Conservation (phyloP, 2,888 invertebrate genomes). For the Globia sparganii region DNA sequence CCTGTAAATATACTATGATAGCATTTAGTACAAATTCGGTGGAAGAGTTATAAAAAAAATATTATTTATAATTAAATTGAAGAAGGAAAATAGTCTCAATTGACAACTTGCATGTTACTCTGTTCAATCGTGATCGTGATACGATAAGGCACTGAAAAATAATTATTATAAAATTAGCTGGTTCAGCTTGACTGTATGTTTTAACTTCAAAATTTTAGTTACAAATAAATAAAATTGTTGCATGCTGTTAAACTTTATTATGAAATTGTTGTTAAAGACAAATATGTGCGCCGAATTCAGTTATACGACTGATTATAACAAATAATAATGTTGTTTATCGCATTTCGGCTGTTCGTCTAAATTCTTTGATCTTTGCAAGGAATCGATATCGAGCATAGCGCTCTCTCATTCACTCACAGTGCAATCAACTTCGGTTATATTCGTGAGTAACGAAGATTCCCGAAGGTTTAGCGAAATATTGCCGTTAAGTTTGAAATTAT, state of each 20-base stretch:
- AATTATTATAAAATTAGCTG: slow-evolving; percentile 46
- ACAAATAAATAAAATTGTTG: slow-evolving; percentile 51
- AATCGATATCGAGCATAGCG: slow-evolving; percentile 30
- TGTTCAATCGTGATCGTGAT: slow-evolving; percentile 65
- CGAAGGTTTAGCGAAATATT: slow-evolving; percentile 47
- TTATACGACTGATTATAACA: slow-evolving; percentile 31
- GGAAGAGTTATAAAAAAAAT: slow-evolving; percentile 77
- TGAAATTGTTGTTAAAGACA: slow-evolving; percentile 41
- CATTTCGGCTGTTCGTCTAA: slow-evolving; percentile 53
- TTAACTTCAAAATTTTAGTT: slow-evolving; percentile 57
- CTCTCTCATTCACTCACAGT: slow-evolving; percentile 38
- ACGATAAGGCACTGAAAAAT: slow-evolving; percentile 64
- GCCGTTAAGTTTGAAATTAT: slow-evolving; percentile 59
- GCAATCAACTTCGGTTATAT: slow-evolving; percentile 22
- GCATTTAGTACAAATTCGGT: slow-evolving; percentile 89
- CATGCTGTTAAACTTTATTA: slow-evolving; percentile 55
- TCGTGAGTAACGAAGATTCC: slow-evolving; percentile 26
- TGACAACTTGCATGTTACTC: slow-evolving; percentile 61
- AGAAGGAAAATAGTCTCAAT: slow-evolving; percentile 70
- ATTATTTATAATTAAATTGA: slow-evolving; percentile 73
- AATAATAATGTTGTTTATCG: slow-evolving; percentile 18
- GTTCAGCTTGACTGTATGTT: slow-evolving; percentile 57
- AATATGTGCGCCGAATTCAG: slow-evolving; percentile 38
- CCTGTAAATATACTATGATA: slow-evolving; percentile 85
- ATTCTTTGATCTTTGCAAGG: slow-evolving; percentile 31